Evolutionary conservation across 2,888 invertebrate genomes (phyloP).

Genomic region (Agriotes lineatus): DNA sequence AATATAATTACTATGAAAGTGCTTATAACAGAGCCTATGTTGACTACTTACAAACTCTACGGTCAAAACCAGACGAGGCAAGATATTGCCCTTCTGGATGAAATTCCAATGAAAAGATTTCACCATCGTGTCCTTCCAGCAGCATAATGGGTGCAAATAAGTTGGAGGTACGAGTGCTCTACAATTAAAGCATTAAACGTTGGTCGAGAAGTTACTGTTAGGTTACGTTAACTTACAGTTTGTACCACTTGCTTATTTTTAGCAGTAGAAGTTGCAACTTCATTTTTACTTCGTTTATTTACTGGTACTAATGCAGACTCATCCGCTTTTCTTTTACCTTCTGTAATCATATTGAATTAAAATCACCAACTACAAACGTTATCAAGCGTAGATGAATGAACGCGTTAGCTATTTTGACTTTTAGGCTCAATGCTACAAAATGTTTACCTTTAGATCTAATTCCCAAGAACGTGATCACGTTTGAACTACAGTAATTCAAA

Average conservation of each 20-base stretch:
- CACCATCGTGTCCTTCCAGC: constrained; percentile 96
- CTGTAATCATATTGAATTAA: constrained; percentile 60
- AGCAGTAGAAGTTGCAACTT: constrained; percentile 76
- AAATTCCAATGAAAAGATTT: constrained; percentile 93
- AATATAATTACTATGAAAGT: background rate
- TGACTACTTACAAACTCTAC: constrained; percentile 88
- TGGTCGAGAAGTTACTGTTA: background rate
- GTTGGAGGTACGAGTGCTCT: constrained; percentile 79
- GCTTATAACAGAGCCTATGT: too few species aligned
- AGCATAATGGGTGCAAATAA: constrained; percentile 95
- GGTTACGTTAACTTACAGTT: constrained; percentile 70
- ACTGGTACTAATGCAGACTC: constrained; percentile 73
- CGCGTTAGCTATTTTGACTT: background rate
- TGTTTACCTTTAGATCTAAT: background rate
- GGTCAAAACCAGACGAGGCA: constrained; percentile 94
- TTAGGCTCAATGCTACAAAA: background rate
- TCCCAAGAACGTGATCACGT: background rate
- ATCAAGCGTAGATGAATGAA: background rate
- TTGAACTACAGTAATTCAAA: background rate
- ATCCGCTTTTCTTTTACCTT: constrained; percentile 75
- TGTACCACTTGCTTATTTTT: constrained; percentile 83
- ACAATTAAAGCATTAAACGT: constrained; percentile 16
- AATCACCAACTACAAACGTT: background rate
- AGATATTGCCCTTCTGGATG: constrained; percentile 96
- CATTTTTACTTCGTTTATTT: constrained; percentile 78